These are phyloP conservation scores for Gallinago paraguaiae DNA, from an alignment of 2,113 vertebrate genomes.

Conservation along the genomic window DNA sequence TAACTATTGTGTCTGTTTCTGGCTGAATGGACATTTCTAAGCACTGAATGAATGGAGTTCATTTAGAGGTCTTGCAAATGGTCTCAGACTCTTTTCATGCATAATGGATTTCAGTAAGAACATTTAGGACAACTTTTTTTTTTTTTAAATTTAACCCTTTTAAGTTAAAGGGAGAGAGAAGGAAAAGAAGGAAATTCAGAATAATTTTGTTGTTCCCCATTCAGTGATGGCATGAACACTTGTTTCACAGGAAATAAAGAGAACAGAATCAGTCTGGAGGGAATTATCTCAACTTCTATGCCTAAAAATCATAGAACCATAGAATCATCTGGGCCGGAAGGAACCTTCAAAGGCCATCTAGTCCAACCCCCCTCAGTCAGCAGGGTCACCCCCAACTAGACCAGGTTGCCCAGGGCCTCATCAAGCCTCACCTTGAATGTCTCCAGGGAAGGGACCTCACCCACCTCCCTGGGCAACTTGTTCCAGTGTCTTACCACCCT, in stretches of 20 bases:
- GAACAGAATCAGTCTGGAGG: background rate
- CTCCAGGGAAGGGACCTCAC: no score
- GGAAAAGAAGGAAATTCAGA: background rate
- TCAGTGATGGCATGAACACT: background rate
- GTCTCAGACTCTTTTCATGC: conserved; percentile 80
- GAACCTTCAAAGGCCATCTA: no score
- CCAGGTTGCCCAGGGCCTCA: no score
- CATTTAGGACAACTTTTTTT: conserved; percentile 75
- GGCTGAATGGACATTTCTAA: conserved; percentile 80
- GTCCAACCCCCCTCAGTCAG: no score
- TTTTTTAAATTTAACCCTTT: conserved; percentile 12
- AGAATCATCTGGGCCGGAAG: no score
- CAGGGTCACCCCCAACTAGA: no score
- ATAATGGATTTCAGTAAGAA: conserved; percentile 79
- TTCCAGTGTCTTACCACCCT: no score
- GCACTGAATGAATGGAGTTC: conserved; percentile 88
- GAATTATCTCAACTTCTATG: background rate
- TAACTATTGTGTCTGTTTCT: conserved; percentile 75
- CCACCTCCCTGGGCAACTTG: no score
- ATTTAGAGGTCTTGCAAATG: conserved; percentile 83
- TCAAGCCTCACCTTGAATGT: no score
- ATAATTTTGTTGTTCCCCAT: background rate
- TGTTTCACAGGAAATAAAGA: background rate
- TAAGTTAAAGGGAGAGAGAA: background rate
- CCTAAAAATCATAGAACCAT: background rate